phyloP scores from a whole-genome alignment of 1,140 invertebrate genomes.

The Parasteatoda tepidariorum region DNA sequence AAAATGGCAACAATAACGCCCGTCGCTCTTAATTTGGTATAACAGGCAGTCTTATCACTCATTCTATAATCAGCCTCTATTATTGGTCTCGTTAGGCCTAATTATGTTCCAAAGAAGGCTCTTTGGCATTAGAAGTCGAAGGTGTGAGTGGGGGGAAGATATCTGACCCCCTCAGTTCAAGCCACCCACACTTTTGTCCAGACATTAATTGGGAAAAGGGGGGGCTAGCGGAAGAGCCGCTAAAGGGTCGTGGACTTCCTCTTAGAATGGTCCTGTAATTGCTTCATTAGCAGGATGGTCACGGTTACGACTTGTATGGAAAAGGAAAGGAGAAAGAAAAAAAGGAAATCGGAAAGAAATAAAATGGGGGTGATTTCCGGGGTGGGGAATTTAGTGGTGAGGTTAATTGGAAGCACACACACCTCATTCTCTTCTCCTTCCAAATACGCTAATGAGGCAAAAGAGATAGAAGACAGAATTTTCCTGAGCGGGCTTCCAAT shows the following conservation, averaged over 20 bases:
- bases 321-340: not conserved
- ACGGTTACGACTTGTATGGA: not conserved
- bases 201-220: conserved; percentile 55
- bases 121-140: conserved; percentile 42
- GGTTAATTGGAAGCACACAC: conserved; percentile 48
- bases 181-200: conserved; percentile 46
- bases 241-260: conserved; percentile 46
- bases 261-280: conserved; percentile 48
- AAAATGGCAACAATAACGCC: conserved; percentile 26
- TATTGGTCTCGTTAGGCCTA: conserved; percentile 57
- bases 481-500: conserved; percentile 10
- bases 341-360: conserved; percentile 2
- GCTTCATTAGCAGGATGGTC: conserved; percentile 55
- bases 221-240: conserved; percentile 13
- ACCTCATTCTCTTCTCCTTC: not conserved
- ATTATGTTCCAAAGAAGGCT: conserved; percentile 43
- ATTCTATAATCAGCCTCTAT: conserved; percentile 49
- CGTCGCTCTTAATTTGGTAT: conserved; percentile 55
- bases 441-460: conserved; percentile 58
- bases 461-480: not conserved
- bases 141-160: conserved; percentile 6
- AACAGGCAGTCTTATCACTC: conserved; percentile 55
- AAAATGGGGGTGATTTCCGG: conserved; percentile 19
- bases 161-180: not conserved
- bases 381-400: conserved; percentile 53